Base-by-base conservation (phyloP, 35 echinoderm and acorn worm species). In the Patiria miniata region DNA sequence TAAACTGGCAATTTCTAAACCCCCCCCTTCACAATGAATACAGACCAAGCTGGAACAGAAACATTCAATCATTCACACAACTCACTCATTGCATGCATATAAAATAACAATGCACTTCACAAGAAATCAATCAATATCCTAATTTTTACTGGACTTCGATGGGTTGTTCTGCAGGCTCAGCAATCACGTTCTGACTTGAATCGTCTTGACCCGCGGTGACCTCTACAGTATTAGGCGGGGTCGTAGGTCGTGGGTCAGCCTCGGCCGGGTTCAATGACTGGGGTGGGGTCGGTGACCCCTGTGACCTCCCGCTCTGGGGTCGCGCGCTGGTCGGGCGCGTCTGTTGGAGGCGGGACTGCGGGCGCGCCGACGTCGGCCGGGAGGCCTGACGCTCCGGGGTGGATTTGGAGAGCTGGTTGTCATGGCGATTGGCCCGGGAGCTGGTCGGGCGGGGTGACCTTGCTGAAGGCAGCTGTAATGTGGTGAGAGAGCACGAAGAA, bases 151-250 rank as follows among this genome's bases (percentile, higher is more conserved):
- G 65, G 65, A 30, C 65, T 30, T 73, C 65, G 26, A 73, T 10
- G 19, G 65, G 65, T 30, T 34, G 65, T 0, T 73, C 57, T 8
- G 57, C 57, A 3, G 57, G 26, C 65, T 73, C 65, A 4, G 23
- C 34, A 23, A 73, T 30, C 0, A 34, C 15, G 8, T 30, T 73
- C 26, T 34, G 21, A 9, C 29, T 73, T 26, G 65, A 23, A 22
- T 73, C 57, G 19, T 60, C 65, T 10, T 73, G 7, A 5, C 26
- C 65, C 7, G 21, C 23, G 21, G 65, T 57, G 50, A 50, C 80
- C 29, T 90, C 79, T 32, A 81, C 36, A 5, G 81, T 90, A 77
- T 90, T 90, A 32, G 86, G 79, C 22, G 80, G 88, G 17, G 81
- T 90, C 42, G 52, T 10, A 44, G 87, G 78, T 39, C 33, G 87